Evolutionary conservation across 2,113 vertebrate genomes (phyloP), one percentile per base, ranked within the genome.

Genomic region (Nyctereutes procyonoides): DNA sequence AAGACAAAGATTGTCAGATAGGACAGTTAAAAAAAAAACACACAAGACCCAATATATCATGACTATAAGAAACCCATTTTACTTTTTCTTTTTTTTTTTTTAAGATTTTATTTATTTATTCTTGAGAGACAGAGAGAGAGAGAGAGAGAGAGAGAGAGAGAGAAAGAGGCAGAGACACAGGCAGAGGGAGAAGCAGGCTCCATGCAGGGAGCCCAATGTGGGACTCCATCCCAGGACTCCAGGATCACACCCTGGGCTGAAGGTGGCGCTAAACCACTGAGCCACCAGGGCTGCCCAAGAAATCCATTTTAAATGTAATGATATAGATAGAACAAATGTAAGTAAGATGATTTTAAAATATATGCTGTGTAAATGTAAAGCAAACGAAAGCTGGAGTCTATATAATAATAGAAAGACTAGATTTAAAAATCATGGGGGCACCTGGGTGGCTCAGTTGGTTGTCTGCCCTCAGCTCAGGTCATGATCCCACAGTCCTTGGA

Each of bases 251-350:
- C 43, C 43, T 43, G 43, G 43, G 43, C 43, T 16, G 55, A 17
- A 56, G 15, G 3, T 16, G 15, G 55, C 15, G 1, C 55, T 56
- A 4, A 56, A 56, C 55, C 55, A 0, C 55, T 56, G 55, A 11
- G 55, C 55, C 55, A 56, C 55, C 15, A 14, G 16, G 55, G 55
- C 55, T 3, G 14, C 55, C 55, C 55, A 56, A 56, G 14, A 93
- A 89, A 77, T 26, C 32, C 17, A 89, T 43, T 63, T 73, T 92
- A 88, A 73, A 87, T 95, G 22, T 53, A 92, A 55, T 87, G 38
- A 71, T 53, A 62, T 4, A 80, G 5, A 35, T 17, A 80, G 19
- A 12, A 79, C 53, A 53, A 38, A 93, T 60, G 12, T 43, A 80
- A 69, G 16, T 43, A 80, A 55, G 53, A 22, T 80, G n/a, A 56